Base-by-base conservation (phyloP, 2,113 vertebrate genomes). In the mouse (Mus musculus) region DNA sequence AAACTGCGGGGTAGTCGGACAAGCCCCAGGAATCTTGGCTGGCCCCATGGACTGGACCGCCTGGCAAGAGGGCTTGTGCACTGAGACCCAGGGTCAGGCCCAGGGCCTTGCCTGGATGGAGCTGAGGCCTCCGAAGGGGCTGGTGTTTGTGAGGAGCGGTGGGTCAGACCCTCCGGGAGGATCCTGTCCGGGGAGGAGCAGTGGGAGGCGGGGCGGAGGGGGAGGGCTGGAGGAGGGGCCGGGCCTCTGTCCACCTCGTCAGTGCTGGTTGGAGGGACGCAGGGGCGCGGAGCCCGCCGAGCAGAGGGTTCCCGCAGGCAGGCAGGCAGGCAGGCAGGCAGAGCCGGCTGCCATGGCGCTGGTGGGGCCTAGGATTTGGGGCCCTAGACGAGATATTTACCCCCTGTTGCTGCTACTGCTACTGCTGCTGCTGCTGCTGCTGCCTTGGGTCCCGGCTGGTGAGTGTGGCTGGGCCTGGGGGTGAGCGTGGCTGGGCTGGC, bases 201-300 rank as follows among this genome's bases (percentile, higher is more conserved):
- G 89, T 49, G 72, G 92, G 88, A 72, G 95, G 92, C 81, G 26
- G 72, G 89, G 94, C 36, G 33, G 78, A 84, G 33, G 46, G 92
- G 73, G n/a, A 28, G 49, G 54, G 3, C 42, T 26, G 63, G 17
- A 71, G 92, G 96, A 39, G 90, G 96, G 96, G 97, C 96, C 46
- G 91, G 96, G 97, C 97, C 97, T 98, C 97, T 98, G 97, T 98
- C 97, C 97, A 97, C 33, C 0, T 97, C 97, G 95, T 97, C 97
- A 98, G 97, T 98, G 97, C 97, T 97, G 97, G 82, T 97, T 95
- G 93, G 97, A 96, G 97, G 92, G 96, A 97, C 42, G 93, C 76
- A 93, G 97, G 95, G 96, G 89, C 93, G 91, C 59, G 24, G 85
- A 95, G 89, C 82, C 71, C 7, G 95, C 81, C 86, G 0, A 95